A percentile compares a stretch with the other conserved stretches of the same genome.
phyloP scores from a whole-genome alignment of 2,113 vertebrate species.

The Sminthopsis crassicaudata region DNA sequence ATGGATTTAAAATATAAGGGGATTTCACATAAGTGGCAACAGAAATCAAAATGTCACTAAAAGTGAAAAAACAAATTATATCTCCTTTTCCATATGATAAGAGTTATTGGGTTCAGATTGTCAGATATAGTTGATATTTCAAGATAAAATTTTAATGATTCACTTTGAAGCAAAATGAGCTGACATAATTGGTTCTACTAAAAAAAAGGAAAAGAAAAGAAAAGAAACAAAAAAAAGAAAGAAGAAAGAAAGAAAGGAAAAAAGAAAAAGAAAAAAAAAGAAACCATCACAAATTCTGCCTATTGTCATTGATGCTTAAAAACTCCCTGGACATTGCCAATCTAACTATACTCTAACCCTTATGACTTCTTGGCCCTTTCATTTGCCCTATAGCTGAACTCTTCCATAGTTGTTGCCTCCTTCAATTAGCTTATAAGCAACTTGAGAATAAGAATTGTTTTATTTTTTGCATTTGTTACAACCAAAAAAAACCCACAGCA shows the following conservation, averaged over 20 bases:
- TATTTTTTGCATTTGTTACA: not conserved
- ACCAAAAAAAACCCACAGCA: not conserved
- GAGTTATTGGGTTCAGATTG: slow-evolving; percentile 26
- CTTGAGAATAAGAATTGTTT: not conserved
- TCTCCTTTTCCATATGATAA: not conserved
- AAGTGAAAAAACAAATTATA: slow-evolving; percentile 20
- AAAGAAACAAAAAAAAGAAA: too few relatives aligned
- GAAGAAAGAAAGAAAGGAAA: too few relatives aligned
- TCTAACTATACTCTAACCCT: too few relatives aligned
- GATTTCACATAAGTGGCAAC: slow-evolving; percentile 26
- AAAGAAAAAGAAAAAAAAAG: too few relatives aligned
- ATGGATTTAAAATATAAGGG: slow-evolving; percentile 64
- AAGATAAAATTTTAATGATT: not conserved
- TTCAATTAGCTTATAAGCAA: not conserved
- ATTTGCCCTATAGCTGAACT: not conserved
- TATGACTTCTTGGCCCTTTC: too few relatives aligned
- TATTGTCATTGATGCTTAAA: too few relatives aligned
- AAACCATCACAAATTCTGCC: not conserved
- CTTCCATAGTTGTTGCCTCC: not conserved
- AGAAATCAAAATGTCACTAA: slow-evolving; percentile 66
- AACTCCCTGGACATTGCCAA: too few relatives aligned
- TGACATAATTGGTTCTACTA: not conserved
- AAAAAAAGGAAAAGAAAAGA: too few relatives aligned
- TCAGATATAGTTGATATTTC: slow-evolving; percentile 25
- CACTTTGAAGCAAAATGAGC: not conserved